Base-by-base conservation (phyloP, 2,888 invertebrate genomes). In the Glaucopsyche alexis region DNA sequence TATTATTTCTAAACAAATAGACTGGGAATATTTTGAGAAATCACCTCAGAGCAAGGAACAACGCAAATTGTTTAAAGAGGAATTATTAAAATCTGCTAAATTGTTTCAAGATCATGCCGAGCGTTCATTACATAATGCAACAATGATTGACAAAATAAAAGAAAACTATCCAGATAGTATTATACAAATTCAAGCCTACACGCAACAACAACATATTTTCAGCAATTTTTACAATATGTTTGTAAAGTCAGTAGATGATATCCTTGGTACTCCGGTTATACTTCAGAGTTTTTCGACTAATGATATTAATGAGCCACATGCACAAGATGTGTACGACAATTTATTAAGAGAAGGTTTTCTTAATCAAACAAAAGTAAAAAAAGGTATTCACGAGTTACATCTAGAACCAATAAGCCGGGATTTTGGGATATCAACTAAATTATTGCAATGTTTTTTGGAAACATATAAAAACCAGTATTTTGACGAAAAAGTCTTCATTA, bases 121-220 rank as follows among this genome's bases (percentile, higher is more conserved):
- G 7, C 67, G 52, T 40, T 66, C 67, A 7, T 67, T 72, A 9
- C 19, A 52, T 67, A 67, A 72, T 67, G 72, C 66, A 52, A 67
- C 50, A 52, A 65, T 72, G 9, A 72, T 72, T 45, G 72, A 67
- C 8, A 72, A 72, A 67, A 66, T 72, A 50, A 72, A 72, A 42
- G 67, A 67, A 19, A 67, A 52, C 8, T 65, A 72, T 52, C 42
- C 52, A 42, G 52, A 72, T 16, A 72, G 66, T 42, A 42, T 72
- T 19, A 72, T 72, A 42, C 50, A 52, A 67, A 72, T 72, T 67
- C 47, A 72, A 50, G 72, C 72, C 5, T 72, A 67, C n/a, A 52
- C 42, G 50, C 14, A 72, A 52, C 72, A 72, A 52, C 72, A 72
- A 67, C 65, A 65, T 42, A 66, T 38, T 9, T 72, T 52, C 50